Percentiles rank a stretch among this genome's conserved stretches.
Evolutionary conservation across 2,113 vertebrate species (phyloP).

Genomic region (Thalassarche chlororhynchos): DNA sequence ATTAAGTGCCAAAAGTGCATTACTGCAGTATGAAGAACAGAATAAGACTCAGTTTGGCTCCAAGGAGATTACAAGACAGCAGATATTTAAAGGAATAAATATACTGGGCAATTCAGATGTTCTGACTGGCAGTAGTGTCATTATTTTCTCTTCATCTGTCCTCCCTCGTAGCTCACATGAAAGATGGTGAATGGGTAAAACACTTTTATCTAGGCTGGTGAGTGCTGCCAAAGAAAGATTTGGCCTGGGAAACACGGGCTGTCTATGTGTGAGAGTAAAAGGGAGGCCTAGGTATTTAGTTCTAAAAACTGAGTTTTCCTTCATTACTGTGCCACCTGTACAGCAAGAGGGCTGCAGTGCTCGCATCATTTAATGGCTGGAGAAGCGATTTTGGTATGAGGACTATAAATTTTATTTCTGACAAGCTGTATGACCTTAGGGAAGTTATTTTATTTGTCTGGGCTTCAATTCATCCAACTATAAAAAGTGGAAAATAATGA

Average conservation of each 20-base stretch:
- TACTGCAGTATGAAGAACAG: background rate
- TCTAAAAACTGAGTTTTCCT: background rate
- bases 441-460: constrained; percentile 17
- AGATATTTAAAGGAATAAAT: constrained; percentile 20
- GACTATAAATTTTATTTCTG: background rate
- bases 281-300: background rate
- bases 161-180: background rate
- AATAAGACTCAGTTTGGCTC: background rate
- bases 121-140: background rate
- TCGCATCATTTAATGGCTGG: background rate
- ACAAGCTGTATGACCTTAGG: background rate
- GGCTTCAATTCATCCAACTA: background rate
- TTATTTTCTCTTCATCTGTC: constrained; percentile 20
- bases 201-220: background rate
- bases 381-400: background rate
- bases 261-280: background rate
- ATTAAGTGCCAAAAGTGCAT: constrained; percentile 5
- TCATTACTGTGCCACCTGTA: background rate
- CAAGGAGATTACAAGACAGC: background rate
- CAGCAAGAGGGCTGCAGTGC: background rate
- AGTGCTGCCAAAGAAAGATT: background rate
- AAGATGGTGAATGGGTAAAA: background rate
- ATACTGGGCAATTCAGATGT: background rate
- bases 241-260: background rate
- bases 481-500: constrained; percentile 1